Base-by-base conservation (phyloP, 2,113 vertebrate species). In the Synodontis membranacea region DNA sequence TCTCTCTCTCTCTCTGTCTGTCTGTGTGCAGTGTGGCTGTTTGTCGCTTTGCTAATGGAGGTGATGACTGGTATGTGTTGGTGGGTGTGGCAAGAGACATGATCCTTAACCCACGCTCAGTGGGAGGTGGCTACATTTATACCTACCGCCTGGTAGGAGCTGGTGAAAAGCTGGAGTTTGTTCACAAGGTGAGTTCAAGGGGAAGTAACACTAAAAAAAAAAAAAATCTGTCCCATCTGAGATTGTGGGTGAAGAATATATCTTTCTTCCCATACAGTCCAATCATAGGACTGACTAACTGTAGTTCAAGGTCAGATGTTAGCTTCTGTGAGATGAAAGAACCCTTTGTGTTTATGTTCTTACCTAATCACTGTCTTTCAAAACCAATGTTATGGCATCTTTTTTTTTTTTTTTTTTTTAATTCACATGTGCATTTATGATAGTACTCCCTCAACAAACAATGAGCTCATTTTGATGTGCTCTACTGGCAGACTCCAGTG, bases 1-100 rank as follows among this genome's bases (percentile, higher is more conserved):
- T 17, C 14, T 42, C 56, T 64, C 10, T n/a, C 39, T 23, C 11
- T 60, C 50, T 58, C 31, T 28, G 10, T 44, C 52, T 60, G 5
- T 34, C 42, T 28, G 25, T 68, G 19, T 80, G 14, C 92, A 99
- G 98, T 2, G 97, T 99, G 88, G 96, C 98, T 0, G 97, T 97
- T 39, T 99, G 98, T 88, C 95, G 96, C 1, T 99, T 99, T 90
- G 93, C 96, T 86, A 98, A 96, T 74, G 94, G 96, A 0, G 96
- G 97, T 0, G 98, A 99, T 0, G 98, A 99, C 44, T 99, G 98
- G 98, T 98, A 97, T 0, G 97, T 99, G 89, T 93, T 99, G 87
- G 98, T 99, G 83, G 98, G 98, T 0, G 97, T 99, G 0, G 97
- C 97, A 91, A 97, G 97, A 93, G 97, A 99, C 92, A 95, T 99